Conservation (phyloP, 2,797 vertebrate genomes). For the Crenichthys baileyi region DNA sequence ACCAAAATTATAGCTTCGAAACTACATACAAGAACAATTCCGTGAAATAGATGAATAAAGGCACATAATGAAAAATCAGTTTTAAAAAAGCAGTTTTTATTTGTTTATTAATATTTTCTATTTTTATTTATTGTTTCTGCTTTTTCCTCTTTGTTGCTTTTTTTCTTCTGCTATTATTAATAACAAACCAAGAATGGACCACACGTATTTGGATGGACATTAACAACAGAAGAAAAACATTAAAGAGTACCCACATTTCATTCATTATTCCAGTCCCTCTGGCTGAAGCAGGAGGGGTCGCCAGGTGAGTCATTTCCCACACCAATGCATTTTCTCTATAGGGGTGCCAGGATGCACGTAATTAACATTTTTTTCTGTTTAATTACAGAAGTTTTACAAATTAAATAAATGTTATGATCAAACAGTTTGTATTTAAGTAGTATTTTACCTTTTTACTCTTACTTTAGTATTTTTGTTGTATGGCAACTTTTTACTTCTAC, state of each 20-base stretch:
- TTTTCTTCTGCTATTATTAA: background rate
- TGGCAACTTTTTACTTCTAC: too few relatives aligned
- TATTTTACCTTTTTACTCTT: too few relatives aligned
- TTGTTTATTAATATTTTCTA: background rate
- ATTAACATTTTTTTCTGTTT: background rate
- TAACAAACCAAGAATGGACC: too few relatives aligned
- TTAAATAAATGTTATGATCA: too few relatives aligned
- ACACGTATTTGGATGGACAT: background rate
- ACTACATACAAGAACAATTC: background rate
- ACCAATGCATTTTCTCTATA: background rate
- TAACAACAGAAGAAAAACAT: background rate
- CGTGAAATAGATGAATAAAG: background rate
- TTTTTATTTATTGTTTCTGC: background rate
- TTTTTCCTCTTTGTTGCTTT: background rate
- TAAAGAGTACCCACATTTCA: too few relatives aligned
- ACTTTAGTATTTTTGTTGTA: too few relatives aligned
- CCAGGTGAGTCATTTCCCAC: background rate
- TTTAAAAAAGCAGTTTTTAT: background rate
- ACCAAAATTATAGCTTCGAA: conserved; percentile 5
- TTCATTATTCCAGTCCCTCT: too few relatives aligned
- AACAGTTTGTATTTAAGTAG: background rate
- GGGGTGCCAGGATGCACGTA: background rate
- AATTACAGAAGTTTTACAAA: too few relatives aligned
- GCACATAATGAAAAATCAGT: background rate
- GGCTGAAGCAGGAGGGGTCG: too few relatives aligned